These are phyloP conservation scores for Melanotaenia duboulayi DNA, from an alignment of 2,113 vertebrate species.

Conservation along the genomic window DNA sequence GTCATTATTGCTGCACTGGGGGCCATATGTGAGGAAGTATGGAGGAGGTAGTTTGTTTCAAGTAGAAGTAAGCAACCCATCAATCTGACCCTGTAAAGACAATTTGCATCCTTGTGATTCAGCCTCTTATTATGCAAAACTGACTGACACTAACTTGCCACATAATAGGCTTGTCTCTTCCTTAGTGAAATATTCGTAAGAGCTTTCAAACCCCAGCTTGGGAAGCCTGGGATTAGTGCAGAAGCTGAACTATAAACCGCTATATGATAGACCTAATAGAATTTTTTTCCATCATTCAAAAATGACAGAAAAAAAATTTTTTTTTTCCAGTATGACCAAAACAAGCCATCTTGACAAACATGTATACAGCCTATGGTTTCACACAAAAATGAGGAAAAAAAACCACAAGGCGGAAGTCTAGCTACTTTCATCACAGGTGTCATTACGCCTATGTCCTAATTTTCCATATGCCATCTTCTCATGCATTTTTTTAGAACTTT, in stretches of 20 bases:
- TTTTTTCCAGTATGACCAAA: conserved; percentile 38
- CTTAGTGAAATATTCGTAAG: conserved; percentile 27
- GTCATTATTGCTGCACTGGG: conserved; percentile 51
- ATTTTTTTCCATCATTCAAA: conserved; percentile 22
- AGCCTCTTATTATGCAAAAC: conserved; percentile 52
- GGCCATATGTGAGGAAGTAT: conserved; percentile 43
- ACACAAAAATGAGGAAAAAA: conserved; percentile 3
- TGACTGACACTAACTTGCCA: conserved; percentile 34
- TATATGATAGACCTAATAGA: neutral
- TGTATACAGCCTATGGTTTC: conserved; percentile 3
- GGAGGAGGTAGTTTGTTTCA: neutral
- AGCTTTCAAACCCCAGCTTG: conserved; percentile 20
- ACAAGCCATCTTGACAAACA: conserved; percentile 25
- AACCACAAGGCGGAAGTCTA: conserved; percentile 30
- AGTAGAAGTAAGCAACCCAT: conserved; percentile 16
- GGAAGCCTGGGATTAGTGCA: conserved; percentile 37
- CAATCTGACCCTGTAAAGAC: conserved; percentile 25
- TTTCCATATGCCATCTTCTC: conserved; percentile 53
- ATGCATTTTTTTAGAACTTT: conserved; percentile 50
- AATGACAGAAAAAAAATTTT: neutral
- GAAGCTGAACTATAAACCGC: conserved; percentile 4
- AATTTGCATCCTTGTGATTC: conserved; percentile 38
- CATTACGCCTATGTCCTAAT: conserved; percentile 18
- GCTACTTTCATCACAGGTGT: conserved; percentile 52
- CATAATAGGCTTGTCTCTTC: conserved; percentile 23